A percentile compares a stretch with the other conserved stretches of the same genome.
phyloP scores from a whole-genome alignment of 1,140 invertebrate species.

The Drosophila virilis region DNA sequence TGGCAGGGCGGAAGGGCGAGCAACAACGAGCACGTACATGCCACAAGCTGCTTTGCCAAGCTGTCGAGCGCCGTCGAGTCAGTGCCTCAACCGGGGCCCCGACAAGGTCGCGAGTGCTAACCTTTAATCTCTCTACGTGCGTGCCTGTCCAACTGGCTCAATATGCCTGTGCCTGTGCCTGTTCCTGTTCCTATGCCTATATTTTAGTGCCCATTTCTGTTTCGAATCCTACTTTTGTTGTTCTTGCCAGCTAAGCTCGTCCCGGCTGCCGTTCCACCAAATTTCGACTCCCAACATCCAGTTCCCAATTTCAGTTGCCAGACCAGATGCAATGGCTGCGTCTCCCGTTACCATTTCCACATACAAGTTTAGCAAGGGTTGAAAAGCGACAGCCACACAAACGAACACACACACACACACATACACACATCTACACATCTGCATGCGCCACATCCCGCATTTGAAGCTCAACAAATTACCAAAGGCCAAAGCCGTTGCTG shows the following conservation, averaged over 20 bases:
- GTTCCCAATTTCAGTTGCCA: constrained; percentile 17
- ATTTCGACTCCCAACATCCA: constrained; percentile 25
- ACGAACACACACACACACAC: not conserved
- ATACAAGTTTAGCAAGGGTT: constrained; percentile 58
- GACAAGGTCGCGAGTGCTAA: constrained; percentile 79
- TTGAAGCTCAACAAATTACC: constrained; percentile 75
- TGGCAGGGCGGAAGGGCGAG: constrained; percentile 4
- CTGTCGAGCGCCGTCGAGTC: constrained; percentile 5
- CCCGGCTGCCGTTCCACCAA: constrained; percentile 24
- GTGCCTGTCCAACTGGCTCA: constrained; percentile 44
- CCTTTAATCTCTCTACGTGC: constrained; percentile 74
- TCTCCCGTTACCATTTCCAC: constrained; percentile 31
- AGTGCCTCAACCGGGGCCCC: constrained; percentile 30
- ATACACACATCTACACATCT: not conserved
- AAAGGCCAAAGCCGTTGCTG: constrained; percentile 73
- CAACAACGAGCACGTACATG: constrained; percentile 73
- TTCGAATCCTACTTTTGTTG: constrained; percentile 6
- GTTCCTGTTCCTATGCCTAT: not conserved
- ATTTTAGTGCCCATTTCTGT: constrained; percentile 8
- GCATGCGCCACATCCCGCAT: constrained; percentile 37
- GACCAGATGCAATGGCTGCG: constrained; percentile 38
- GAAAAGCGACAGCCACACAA: constrained; percentile 21
- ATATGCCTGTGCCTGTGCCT: constrained; percentile 1
- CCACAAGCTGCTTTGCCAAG: constrained; percentile 73
- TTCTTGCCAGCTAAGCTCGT: constrained; percentile 9